Conservation (phyloP, 1,140 invertebrate genomes). For the Bombyx mandarina region DNA sequence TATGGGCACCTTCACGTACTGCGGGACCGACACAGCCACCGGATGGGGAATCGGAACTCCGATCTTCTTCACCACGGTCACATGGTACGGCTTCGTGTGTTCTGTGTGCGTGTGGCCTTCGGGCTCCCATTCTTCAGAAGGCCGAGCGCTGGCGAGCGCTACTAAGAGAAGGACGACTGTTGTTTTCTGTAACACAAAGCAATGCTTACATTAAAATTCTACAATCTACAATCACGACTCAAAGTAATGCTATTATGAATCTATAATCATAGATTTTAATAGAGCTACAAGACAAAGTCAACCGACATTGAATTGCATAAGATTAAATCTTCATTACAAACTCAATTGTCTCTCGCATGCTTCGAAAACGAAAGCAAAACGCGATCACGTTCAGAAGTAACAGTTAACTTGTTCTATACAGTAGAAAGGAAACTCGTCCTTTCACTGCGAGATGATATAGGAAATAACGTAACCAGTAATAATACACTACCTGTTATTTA, state of each 20-base stretch:
- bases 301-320: too few species aligned
- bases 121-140: slow-evolving; percentile 82
- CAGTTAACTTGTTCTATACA: too few species aligned
- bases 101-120: slow-evolving; percentile 80
- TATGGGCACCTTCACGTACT: slow-evolving; percentile 81
- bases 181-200: slow-evolving; percentile 38
- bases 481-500: too few species aligned
- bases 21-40: slow-evolving; percentile 80
- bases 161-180: slow-evolving; percentile 73
- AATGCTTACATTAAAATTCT: background rate
- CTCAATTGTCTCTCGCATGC: too few species aligned
- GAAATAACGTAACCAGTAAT: slow-evolving; percentile 6
- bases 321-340: too few species aligned
- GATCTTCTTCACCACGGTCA: slow-evolving; percentile 82
- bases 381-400: too few species aligned
- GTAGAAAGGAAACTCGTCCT: slow-evolving; percentile 1
- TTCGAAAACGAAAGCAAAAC: too few species aligned
- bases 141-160: slow-evolving; percentile 76
- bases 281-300: too few species aligned
- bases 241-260: too few species aligned
- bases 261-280: too few species aligned
- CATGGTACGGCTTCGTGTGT: slow-evolving; percentile 78
- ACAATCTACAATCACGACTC: too few species aligned
- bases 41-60: slow-evolving; percentile 82
- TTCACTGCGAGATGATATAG: slow-evolving; percentile 9